Conservation (phyloP, 2,113 vertebrate genomes). For the Syngnathoides biaculeatus region DNA sequence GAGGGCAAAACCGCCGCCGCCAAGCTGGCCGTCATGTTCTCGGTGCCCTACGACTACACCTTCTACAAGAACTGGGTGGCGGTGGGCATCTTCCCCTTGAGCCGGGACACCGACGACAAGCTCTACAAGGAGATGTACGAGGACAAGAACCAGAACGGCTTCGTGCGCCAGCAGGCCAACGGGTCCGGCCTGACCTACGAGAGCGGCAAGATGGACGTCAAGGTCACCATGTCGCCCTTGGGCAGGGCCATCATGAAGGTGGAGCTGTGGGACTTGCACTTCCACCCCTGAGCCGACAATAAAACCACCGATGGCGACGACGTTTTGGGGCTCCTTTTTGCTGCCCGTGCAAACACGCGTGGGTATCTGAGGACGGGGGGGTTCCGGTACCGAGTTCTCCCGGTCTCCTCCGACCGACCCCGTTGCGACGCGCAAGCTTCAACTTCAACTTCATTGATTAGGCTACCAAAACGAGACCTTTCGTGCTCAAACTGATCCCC, state of each 20-base stretch:
- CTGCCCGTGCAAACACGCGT: no score
- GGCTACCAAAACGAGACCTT: no score
- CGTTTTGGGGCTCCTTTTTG: no score
- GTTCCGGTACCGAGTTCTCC: no score
- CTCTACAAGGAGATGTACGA: conserved; percentile 70
- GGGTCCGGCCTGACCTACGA: conserved; percentile 38
- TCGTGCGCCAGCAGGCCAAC: conserved; percentile 35
- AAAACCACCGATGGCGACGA: no score
- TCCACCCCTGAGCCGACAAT: conserved; percentile 2
- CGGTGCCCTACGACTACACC: conserved; percentile 58
- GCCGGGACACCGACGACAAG: conserved; percentile 33
- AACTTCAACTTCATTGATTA: no score
- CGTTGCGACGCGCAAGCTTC: no score
- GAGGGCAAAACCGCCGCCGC: neutral
- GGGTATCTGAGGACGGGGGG: no score
- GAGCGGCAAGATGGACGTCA: conserved; percentile 45
- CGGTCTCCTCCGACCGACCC: no score
- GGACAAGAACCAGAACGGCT: conserved; percentile 38
- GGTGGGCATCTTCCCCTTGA: conserved; percentile 36
- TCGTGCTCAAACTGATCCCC: no score
- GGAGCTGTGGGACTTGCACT: conserved; percentile 68
- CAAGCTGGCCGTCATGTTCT: conserved; percentile 63
- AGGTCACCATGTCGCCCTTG: conserved; percentile 61
- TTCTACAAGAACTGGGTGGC: conserved; percentile 60
- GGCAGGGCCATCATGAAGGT: conserved; percentile 64